Base-by-base conservation (phyloP, 2,797 vertebrate genomes). In the Phylloscopus collybita region DNA sequence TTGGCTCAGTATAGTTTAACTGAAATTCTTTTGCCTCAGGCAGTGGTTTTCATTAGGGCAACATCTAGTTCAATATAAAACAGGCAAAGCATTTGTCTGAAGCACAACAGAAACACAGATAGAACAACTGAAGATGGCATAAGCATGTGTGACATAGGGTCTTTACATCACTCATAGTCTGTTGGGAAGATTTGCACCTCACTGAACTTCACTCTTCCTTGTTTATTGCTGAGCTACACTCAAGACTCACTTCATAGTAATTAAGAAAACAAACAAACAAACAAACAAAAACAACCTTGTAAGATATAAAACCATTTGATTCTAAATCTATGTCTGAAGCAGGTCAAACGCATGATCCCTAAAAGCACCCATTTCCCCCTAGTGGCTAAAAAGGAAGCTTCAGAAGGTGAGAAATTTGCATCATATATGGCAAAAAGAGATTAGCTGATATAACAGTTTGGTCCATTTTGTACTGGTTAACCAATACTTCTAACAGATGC, bases 341-440 rank as follows among this genome's bases (percentile, higher is more conserved):
- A 36, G 42, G 25, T 40, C 13, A 94, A 80, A 80, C 16, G 8
- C 74, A 67, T 23, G 30, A 78, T 38, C 11, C 19, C 12, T 60
- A 38, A 91, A 86, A 56, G 6, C 9, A 59, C 4, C 6, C 27
- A 2, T 69, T 83, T 26, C 44, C 64, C 36, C 42, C 45, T 18
- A 21, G 19, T 60, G 50, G 7, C n/a, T 47, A 22, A 36, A 73
- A 75, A 60, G 10, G 26, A 79, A 82, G 16, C 11, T 50, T 94
- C 22, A 74, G 29, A 62, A 50, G 13, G 8, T 34, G 7, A 56
- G 17, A 88, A 60, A 75, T 38, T 54, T 45, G 3, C 15, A 66
- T 21, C 0, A 1, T 8, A 47, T 1, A 0, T n/a, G 16, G 10
- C 0, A 4, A 66, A 73, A 81, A 79, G 14, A 53, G 21, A n/a